Conservation (phyloP, 2,113 vertebrate species). For the Hyperopisus bebe region DNA sequence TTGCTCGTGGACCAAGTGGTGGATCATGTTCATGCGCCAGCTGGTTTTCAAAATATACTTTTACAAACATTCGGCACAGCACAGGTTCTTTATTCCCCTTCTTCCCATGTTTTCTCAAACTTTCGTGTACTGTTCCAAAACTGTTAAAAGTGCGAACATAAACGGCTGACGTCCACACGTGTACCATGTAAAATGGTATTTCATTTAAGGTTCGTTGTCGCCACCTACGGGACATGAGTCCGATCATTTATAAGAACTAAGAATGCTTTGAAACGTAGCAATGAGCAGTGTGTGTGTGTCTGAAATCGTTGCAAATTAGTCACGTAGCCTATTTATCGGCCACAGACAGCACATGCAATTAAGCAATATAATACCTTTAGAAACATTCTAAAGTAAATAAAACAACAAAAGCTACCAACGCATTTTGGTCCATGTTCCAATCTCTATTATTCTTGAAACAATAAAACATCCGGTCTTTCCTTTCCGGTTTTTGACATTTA, state of each 20-base stretch:
- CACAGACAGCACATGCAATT: not conserved
- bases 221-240: not conserved
- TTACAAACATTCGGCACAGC: not conserved
- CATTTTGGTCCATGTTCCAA: not conserved
- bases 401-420: not conserved
- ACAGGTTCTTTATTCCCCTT: not conserved
- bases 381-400: not conserved
- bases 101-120: not conserved
- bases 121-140: not conserved
- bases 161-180: not conserved
- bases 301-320: not conserved
- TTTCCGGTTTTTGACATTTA: not conserved
- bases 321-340: not conserved
- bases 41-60: not conserved
- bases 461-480: not conserved
- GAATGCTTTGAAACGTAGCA: not conserved
- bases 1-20: not conserved
- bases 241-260: not conserved
- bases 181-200: not conserved
- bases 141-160: not conserved
- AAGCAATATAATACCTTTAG: not conserved
- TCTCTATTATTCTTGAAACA: not conserved
- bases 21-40: not conserved
- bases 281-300: not conserved
- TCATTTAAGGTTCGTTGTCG: not conserved